phyloP scores from a whole-genome alignment of 2,113 vertebrate genomes.

The Neodon shergylaensis region DNA sequence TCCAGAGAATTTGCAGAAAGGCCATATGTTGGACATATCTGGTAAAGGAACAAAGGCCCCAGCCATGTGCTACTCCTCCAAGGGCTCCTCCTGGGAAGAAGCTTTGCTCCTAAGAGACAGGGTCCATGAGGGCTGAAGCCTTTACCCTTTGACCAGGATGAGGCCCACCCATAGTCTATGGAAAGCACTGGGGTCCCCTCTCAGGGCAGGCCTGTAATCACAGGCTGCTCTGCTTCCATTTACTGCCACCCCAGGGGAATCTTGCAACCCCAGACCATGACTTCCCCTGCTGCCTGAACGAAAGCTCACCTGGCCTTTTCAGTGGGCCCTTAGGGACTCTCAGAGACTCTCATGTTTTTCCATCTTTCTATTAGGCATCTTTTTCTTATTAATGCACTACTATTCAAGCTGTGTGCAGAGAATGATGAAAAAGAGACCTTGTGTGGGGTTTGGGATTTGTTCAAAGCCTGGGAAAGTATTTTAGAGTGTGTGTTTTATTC shows the following conservation, averaged over 20 bases:
- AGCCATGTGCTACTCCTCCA: background rate
- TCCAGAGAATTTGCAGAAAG: background rate
- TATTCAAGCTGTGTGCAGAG: slow-evolving; percentile 69
- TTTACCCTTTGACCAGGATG: background rate
- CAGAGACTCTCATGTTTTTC: slow-evolving; percentile 63
- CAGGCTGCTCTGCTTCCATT: background rate
- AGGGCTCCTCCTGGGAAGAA: background rate
- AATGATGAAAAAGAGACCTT: slow-evolving; percentile 79
- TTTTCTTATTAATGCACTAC: slow-evolving; percentile 78
- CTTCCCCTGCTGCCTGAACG: background rate
- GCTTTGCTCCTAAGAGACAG: background rate
- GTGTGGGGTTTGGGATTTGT: slow-evolving; percentile 76
- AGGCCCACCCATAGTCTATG: background rate
- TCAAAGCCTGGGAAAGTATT: slow-evolving; percentile 81
- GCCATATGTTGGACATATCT: background rate
- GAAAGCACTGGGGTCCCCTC: background rate
- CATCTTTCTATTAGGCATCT: slow-evolving; percentile 73
- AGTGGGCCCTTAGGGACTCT: slow-evolving; percentile 27
- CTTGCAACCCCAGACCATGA: background rate
- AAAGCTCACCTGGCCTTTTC: slow-evolving; percentile 61
- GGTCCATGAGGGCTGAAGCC: background rate
- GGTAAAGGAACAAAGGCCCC: background rate
- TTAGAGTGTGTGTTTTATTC: slow-evolving; percentile 78
- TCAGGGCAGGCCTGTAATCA: background rate
- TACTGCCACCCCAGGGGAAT: background rate